These are phyloP conservation scores for Bradypus variegatus DNA, from an alignment of 2,797 vertebrate species.

Conservation along the genomic window DNA sequence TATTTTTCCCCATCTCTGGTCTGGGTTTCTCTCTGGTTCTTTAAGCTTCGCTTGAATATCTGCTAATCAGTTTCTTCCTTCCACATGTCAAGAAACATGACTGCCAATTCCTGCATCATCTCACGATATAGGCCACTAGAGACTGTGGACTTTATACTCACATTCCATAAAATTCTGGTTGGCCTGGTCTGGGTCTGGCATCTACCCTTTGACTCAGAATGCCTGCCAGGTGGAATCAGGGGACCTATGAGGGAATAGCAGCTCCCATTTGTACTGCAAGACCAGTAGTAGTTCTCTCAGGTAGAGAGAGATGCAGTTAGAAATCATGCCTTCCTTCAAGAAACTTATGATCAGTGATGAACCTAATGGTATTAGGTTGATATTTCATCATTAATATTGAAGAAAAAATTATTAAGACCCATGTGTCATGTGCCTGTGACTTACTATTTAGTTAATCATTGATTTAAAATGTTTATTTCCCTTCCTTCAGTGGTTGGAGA, in stretches of 20 bases:
- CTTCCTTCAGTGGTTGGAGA: constrained; percentile 86
- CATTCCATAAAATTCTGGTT: neutral
- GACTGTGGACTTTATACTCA: neutral
- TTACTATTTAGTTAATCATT: neutral
- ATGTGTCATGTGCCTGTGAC: neutral
- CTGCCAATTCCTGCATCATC: neutral
- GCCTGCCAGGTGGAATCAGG: neutral
- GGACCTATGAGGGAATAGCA: neutral
- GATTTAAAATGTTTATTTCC: constrained; percentile 11
- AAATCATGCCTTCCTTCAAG: no score
- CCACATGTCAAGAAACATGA: neutral
- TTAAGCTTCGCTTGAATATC: constrained; percentile 8
- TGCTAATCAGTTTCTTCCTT: neutral
- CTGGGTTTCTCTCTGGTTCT: neutral
- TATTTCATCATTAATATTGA: no score
- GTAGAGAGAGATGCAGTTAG: no score
- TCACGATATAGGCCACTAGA: neutral
- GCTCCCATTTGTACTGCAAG: no score
- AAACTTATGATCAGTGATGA: no score
- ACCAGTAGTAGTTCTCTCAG: no score
- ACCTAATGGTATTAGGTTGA: no score
- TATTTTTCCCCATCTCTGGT: neutral
- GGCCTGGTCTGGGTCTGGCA: neutral
- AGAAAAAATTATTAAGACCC: neutral
- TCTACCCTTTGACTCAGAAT: neutral